Evolutionary conservation across 2,797 vertebrate genomes (phyloP), one percentile per base, ranked within the genome.

Genomic region (Salmo trutta): DNA sequence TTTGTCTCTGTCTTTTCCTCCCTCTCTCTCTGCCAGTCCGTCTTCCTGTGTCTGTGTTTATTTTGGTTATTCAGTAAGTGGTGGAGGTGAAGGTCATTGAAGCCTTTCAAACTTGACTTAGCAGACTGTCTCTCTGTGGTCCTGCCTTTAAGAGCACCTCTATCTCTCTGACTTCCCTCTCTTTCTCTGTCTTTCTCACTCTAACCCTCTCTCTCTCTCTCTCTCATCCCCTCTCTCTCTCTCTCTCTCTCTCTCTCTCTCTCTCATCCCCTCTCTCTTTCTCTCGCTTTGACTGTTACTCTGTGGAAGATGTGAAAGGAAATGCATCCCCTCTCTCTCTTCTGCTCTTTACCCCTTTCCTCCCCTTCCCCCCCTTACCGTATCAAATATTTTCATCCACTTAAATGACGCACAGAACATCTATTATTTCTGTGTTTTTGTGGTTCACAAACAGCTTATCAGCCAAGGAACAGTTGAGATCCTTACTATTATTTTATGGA

Each of bases 101-200:
- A 73, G 70, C 71, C 79, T 81, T 79, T 87, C 69, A 83, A 86
- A 84, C 65, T 80, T 88, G 70, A 79, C 86, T 82, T 77, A 86
- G 75, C 73, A 80, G 79, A 83, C 69, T 79, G 73, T 83, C 69
- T 86, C 71, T 85, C 75, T 84, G 53, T 79, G 75, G 72, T 51
- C 41, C 52, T 51, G 78, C 80, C 81, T 59, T 54, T 84, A 84
- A 81, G 59, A 69, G 65, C 31, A 47, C 33, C 54, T n/a, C 54
- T 67, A 4, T 52, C 21, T 65, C 62, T 27, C 53, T 65, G 8
- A 12, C 24, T 65, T 65, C 56, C 17, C 15, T 69, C 62, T 67
- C 14, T 54, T 24, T 65, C 62, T 27, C 8, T 66, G 3, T 29
- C 27, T 65, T 24, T 66, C 64, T 66, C 27, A 4, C n/a, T 54